Evolutionary conservation across 2,797 vertebrate genomes (phyloP), one percentile per base, ranked within the genome.

Genomic region (Gephyroberyx darwinii): DNA sequence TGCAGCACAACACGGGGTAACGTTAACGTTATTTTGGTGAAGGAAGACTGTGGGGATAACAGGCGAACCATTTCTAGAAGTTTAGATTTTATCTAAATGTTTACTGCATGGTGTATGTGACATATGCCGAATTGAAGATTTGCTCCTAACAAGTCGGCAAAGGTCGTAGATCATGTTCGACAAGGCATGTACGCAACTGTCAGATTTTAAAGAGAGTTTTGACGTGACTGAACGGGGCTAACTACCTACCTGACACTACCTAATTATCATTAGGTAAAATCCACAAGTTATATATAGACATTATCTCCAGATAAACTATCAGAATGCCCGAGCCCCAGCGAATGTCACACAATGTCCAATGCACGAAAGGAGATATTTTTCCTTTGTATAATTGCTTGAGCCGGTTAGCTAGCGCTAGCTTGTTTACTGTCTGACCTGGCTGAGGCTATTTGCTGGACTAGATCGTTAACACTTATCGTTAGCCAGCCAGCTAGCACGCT

Each of bases 391-490:
- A 2, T 30, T 41, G 12, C 0, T 3, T 17, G 7, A 61, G 14
- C 39, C 8, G 6, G 41, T 63, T 5, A 10, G 43, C 9, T 62
- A 54, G 33, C 8, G 33, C n/a, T 58, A 48, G 41, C 33, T 58
- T 22, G 41, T 47, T 59, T 75, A 13, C 20, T 19, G 30, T 2
- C 5, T 13, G 59, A 61, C 17, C 39, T 61, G 86, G 78, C 14
- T 51, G 0, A 1, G 83, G 22, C 80, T 89, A 85, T 71, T 91
- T 80, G 20, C 87, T 87, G 84, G 65, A 75, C 78, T 77, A 41
- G 66, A 65, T 69, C 65, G 39, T 16, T 54, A 54, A 16, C 26
- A 19, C 16, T 69, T 55, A 26, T 71, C 53, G 39, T 5, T 74
- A 81, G 82, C 82, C 69, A 53, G 68, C 16, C 50, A 51, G 77